These are phyloP conservation scores for Chrysopilus asiliformis DNA, from an alignment of 2,888 invertebrate species.

Conservation along the genomic window DNA sequence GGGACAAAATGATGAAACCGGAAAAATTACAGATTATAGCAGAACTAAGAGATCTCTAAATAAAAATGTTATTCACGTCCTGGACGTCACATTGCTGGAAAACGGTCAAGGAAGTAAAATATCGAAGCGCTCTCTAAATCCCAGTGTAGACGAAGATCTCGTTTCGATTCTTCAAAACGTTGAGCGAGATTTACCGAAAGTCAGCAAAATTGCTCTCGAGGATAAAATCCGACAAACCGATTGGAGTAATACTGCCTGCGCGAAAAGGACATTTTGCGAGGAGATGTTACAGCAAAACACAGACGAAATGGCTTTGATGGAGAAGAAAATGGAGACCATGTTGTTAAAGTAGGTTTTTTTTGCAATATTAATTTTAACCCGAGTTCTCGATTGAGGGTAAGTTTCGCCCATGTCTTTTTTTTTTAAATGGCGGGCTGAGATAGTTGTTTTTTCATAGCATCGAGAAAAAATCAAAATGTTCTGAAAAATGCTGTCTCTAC, in stretches of 20 bases:
- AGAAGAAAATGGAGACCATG: slow-evolving; percentile 65
- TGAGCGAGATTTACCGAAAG: slow-evolving; percentile 17
- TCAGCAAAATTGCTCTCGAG: slow-evolving; percentile 14
- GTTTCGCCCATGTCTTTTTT: too few relatives aligned
- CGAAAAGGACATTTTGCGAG: slow-evolving; percentile 64
- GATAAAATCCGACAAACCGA: slow-evolving; percentile 42
- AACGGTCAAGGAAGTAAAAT: neutral
- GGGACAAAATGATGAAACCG: too few relatives aligned
- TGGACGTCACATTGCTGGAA: slow-evolving; percentile 1
- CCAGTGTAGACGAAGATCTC: slow-evolving; percentile 19
- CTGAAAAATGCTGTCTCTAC: too few relatives aligned
- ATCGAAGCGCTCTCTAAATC: neutral
- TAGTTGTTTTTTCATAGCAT: too few relatives aligned
- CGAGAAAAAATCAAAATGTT: too few relatives aligned
- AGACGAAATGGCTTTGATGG: slow-evolving; percentile 60
- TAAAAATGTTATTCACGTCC: neutral
- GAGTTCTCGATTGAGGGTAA: too few relatives aligned
- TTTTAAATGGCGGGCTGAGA: too few relatives aligned
- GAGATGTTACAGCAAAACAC: slow-evolving; percentile 54
- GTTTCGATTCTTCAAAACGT: slow-evolving; percentile 27
- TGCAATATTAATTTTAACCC: too few relatives aligned
- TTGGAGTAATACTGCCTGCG: slow-evolving; percentile 65
- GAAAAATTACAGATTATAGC: neutral
- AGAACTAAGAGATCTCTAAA: neutral
- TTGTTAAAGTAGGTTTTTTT: slow-evolving; percentile 52